Evolutionary conservation across 2,888 invertebrate species (phyloP), one percentile per base, ranked within the genome.

Genomic region (Yponomeuta cagnagella): DNA sequence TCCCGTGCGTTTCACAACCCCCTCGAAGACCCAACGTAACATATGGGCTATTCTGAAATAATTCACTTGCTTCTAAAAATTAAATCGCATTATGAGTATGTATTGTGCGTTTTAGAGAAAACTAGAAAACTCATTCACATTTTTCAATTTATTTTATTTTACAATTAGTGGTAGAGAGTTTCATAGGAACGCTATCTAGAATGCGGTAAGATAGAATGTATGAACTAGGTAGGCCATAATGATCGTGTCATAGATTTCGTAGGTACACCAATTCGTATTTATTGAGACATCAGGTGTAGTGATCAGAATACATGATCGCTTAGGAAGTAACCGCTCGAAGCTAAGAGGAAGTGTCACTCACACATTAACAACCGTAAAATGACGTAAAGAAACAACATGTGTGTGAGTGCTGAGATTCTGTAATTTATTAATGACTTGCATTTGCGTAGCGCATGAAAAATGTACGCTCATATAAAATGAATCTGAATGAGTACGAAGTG

Each of bases 371-470:
- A 76, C 78, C 73, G 78, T 74, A 73, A 73, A 72, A 68, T 70
- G 72, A 72, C 75, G 77, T 79, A 89, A 86, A 74, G 86, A 85
- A 85, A 84, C 82, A 73, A 72, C 75, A 73, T 72, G 80, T 86
- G 85, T 88, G 87, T 86, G 43, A 33, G 65, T 65, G 31, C 43
- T 63, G 33, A 65, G 87, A 83, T 82, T 86, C 80, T 84, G 84
- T 89, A 84, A 90, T 88, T 88, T 89, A 90, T 90, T 89, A 87
- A 87, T 87, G 88, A 80, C 78, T 78, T 84, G 87, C 87, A 88
- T 88, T 89, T 86, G 86, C 88, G 85, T 87, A 84, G 84, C 78
- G 80, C 76, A 84, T 87, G 86, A 88, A 88, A 89, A 88, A 89
- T 88, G 83, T 82, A 79, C 74, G 80, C 81, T 85, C 85, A 86